Evolutionary conservation across 1,140 invertebrate genomes (phyloP).

Genomic region (Trypoxylus dichotomus): DNA sequence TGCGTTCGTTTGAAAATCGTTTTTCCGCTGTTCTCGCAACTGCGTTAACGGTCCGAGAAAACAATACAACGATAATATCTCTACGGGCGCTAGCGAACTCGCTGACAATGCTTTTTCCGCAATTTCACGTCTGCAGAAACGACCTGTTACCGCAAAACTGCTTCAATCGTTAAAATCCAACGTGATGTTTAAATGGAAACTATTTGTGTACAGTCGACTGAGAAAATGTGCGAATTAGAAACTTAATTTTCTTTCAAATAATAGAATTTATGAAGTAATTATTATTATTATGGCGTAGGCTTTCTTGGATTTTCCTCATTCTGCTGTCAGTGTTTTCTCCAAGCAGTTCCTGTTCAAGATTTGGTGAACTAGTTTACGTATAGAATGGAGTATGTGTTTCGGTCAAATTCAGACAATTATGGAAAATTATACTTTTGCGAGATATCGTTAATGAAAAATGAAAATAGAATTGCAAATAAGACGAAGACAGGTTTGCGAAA

Average conservation of each 20-base stretch:
- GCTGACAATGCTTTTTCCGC: constrained; percentile 1
- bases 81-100: neutral
- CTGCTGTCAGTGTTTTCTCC: too few relatives aligned
- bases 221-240: neutral
- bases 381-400: too few relatives aligned
- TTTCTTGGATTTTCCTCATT: too few relatives aligned
- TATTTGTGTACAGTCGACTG: neutral
- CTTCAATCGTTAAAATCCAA: neutral
- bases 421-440: too few relatives aligned
- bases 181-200: neutral
- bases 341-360: too few relatives aligned
- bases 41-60: neutral
- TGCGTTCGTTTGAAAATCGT: neutral
- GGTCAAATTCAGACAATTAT: too few relatives aligned
- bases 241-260: too few relatives aligned
- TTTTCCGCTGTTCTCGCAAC: neutral
- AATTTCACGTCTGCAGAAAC: neutral
- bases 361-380: too few relatives aligned
- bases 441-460: too few relatives aligned
- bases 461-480: too few relatives aligned
- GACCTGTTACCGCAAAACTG: neutral
- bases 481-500: too few relatives aligned
- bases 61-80: constrained; percentile 5
- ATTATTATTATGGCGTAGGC: too few relatives aligned
- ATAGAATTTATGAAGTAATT: neutral